Evolutionary conservation across 2,797 vertebrate genomes (phyloP), one percentile per base, ranked within the genome.

Genomic region (Dryobates pubescens): DNA sequence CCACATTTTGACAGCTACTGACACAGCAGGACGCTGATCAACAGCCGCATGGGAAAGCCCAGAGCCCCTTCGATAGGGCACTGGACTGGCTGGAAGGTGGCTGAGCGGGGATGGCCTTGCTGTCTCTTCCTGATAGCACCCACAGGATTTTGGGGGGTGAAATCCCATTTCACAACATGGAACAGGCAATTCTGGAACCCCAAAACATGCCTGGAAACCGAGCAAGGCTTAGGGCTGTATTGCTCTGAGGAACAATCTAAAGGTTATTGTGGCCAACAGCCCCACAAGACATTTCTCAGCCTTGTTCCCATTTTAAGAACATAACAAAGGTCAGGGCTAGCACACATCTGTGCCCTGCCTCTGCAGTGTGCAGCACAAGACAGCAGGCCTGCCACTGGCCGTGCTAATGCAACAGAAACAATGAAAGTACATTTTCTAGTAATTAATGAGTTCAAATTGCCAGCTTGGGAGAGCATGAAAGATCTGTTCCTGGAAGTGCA

Each of bases 41-140:
- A 43, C 62, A 89, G 65, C 70, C 82, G 17, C 72, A 22, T 7
- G 87, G 89, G 90, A 65, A 92, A 87, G 82, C 47, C 65, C 93
- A 82, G 79, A 93, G 69, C 58, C 36, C 2, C 1, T 9, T 13
- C 0, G 10, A 54, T 45, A 90, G 73, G 74, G 67, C 32, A 19
- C 19, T 3, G 14, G 63, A 51, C 62, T 3, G 56, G 12, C 83
- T 87, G 78, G 57, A 13, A 88, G 78, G 88, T 71, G 65, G 81
- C 68, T 74, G 85, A 56, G 56, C 74, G 69, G 83, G 71, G 57
- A 11, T 14, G 43, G 73, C 51, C 45, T 76, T 3, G 0, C 49
- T 67, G 84, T 73, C 79, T 82, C 54, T 74, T 83, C 67, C 45
- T 7, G 0, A 17, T 3, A 67, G 84, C 71, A 72, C 84, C 29